Evolutionary conservation across 2,113 vertebrate genomes (phyloP).

Genomic region (Gnathonemus echidnorhynchus): DNA sequence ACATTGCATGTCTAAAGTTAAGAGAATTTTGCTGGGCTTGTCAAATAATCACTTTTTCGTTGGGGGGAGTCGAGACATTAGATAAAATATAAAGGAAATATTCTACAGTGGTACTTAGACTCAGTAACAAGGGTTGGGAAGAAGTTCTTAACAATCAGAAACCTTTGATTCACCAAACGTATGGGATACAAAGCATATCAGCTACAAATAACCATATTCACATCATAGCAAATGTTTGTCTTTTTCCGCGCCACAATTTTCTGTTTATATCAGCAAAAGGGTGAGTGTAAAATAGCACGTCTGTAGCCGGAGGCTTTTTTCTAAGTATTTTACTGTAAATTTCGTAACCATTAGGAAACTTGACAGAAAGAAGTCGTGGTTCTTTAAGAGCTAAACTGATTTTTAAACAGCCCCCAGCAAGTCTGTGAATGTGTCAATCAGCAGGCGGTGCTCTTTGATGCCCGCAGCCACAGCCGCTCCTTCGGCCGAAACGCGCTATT

Average conservation of each 20-base stretch:
- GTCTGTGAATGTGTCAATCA: slow-evolving; percentile 76
- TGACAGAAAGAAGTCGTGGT: slow-evolving; percentile 44
- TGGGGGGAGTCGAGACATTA: background rate
- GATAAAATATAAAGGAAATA: background rate
- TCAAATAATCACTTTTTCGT: background rate
- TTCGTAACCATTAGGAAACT: background rate
- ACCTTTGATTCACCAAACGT: background rate
- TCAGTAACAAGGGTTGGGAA: background rate
- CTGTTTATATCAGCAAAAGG: background rate
- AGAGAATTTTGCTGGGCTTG: background rate
- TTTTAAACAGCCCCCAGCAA: slow-evolving; percentile 61
- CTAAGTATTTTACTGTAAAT: background rate
- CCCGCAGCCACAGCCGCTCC: slow-evolving; percentile 64
- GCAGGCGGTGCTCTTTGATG: slow-evolving; percentile 79
- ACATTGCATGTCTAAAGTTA: background rate
- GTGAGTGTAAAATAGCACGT: background rate
- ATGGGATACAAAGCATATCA: background rate
- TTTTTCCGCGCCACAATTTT: background rate
- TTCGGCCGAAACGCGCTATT: slow-evolving; percentile 58
- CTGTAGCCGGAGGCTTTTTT: background rate
- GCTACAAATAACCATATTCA: background rate
- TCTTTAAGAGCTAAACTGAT: slow-evolving; percentile 65
- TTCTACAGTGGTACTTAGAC: background rate
- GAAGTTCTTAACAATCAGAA: background rate
- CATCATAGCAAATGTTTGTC: background rate